Percentiles rank a stretch among this genome's conserved stretches.
Evolutionary conservation across 2,113 vertebrate genomes (phyloP).

Genomic region (Leucopsar rothschildi): DNA sequence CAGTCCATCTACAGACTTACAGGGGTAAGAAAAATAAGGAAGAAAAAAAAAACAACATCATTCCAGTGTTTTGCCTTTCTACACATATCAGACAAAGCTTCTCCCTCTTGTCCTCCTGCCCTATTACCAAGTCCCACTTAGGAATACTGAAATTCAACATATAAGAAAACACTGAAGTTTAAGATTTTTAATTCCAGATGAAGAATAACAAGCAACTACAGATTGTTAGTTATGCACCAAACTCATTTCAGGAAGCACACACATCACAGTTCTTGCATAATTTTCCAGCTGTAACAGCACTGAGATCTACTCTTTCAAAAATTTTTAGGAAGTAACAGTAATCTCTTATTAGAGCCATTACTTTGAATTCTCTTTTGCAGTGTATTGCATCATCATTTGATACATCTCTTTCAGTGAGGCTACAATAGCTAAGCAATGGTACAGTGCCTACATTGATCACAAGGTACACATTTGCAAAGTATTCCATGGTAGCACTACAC

Average conservation of each 20-base stretch:
- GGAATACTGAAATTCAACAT: neutral
- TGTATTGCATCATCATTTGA: neutral
- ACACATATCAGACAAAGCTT: neutral
- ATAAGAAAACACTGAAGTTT: neutral
- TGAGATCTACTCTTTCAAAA: neutral
- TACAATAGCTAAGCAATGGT: neutral
- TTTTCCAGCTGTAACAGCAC: neutral
- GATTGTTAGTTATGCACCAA: neutral
- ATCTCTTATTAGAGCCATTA: neutral
- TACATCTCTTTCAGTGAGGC: neutral
- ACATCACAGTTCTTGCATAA: neutral
- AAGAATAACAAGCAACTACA: neutral
- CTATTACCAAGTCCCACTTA: neutral
- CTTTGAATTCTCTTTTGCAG: neutral
- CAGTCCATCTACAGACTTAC: slow-evolving; percentile 88
- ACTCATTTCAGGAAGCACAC: neutral
- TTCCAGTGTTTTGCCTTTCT: neutral
- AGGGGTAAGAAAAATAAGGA: neutral
- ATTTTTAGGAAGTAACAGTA: neutral
- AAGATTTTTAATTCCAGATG: neutral
- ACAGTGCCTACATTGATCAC: neutral
- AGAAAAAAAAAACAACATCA: neutral
- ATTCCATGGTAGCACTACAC: neutral
- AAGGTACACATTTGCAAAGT: neutral
- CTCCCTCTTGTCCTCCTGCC: neutral